phyloP scores from a whole-genome alignment of 1,140 invertebrate genomes.

The Melipona quadrifasciata region DNA sequence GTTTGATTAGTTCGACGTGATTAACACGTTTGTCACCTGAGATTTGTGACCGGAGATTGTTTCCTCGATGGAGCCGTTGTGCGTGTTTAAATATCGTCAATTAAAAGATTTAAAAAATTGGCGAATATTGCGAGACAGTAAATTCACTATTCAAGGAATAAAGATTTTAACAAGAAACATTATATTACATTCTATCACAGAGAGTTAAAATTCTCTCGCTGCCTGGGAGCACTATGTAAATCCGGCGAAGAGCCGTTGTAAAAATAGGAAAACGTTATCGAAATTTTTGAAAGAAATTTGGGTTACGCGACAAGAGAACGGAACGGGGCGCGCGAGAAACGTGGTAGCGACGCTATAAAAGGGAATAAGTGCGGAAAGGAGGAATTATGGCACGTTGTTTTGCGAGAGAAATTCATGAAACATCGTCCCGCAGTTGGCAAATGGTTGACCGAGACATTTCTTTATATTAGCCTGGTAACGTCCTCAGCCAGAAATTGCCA shows the following conservation, averaged over 20 bases:
- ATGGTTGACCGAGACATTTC: constrained; percentile 70
- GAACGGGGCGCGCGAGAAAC: neutral
- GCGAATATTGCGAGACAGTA: too few relatives aligned
- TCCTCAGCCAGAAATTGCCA: constrained; percentile 62
- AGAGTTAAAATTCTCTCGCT: too few relatives aligned
- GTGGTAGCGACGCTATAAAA: neutral
- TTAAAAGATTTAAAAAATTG: too few relatives aligned
- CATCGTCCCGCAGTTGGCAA: constrained; percentile 70
- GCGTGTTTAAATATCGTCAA: too few relatives aligned
- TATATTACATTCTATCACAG: too few relatives aligned
- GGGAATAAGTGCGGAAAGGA: constrained; percentile 20
- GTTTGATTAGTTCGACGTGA: too few relatives aligned
- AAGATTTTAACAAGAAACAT: too few relatives aligned
- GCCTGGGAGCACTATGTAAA: too few relatives aligned
- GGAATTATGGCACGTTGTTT: constrained; percentile 65
- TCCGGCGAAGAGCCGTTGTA: neutral
- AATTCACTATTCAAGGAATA: too few relatives aligned
- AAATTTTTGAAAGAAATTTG: constrained; percentile 7
- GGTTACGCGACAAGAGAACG: neutral
- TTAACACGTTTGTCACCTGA: too few relatives aligned
- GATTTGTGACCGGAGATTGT: too few relatives aligned
- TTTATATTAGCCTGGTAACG: constrained; percentile 75
- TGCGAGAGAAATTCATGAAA: constrained; percentile 70
- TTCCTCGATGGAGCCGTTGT: too few relatives aligned
- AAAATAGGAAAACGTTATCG: neutral